Evolutionary conservation across 2,888 invertebrate genomes (phyloP).

Genomic region (Seira sanloemensis): DNA sequence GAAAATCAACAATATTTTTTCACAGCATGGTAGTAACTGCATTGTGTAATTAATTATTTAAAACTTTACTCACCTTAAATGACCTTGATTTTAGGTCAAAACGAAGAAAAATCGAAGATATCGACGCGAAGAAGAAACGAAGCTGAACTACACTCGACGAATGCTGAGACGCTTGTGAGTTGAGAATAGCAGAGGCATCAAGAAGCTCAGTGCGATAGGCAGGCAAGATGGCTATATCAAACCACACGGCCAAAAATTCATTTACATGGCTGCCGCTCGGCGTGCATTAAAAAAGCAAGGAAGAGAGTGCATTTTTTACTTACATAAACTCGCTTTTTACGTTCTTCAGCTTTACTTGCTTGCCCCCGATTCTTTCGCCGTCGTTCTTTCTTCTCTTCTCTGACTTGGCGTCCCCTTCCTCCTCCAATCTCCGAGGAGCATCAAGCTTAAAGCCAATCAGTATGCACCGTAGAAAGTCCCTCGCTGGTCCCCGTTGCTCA

Average conservation of each 20-base stretch:
- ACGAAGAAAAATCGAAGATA: conserved; percentile 64
- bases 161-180: conserved; percentile 67
- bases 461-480: conserved; percentile 12
- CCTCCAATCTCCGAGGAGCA: conserved; percentile 22
- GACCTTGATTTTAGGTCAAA: conserved; percentile 63
- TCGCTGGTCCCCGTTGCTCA: conserved; percentile 42
- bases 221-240: neutral
- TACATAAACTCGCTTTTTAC: neutral
- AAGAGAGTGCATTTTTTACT: conserved; percentile 8
- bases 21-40: no score
- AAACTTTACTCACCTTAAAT: conserved; percentile 56
- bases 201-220: conserved; percentile 43
- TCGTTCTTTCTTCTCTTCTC: conserved; percentile 29
- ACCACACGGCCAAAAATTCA: conserved; percentile 39
- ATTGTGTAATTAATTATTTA: conserved; percentile 12
- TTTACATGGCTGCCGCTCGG: conserved; percentile 57
- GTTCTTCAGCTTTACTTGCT: neutral
- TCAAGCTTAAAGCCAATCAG: conserved; percentile 20
- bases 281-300: conserved; percentile 42
- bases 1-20: no score
- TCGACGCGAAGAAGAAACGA: conserved; percentile 64
- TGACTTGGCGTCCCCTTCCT: conserved; percentile 56
- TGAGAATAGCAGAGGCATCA: conserved; percentile 28
- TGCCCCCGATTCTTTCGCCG: neutral
- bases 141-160: conserved; percentile 59